A percentile compares a stretch with the other conserved stretches of the same genome.
phyloP scores from a whole-genome alignment of 2,797 vertebrate species.

The Distichodus sexfasciatus region DNA sequence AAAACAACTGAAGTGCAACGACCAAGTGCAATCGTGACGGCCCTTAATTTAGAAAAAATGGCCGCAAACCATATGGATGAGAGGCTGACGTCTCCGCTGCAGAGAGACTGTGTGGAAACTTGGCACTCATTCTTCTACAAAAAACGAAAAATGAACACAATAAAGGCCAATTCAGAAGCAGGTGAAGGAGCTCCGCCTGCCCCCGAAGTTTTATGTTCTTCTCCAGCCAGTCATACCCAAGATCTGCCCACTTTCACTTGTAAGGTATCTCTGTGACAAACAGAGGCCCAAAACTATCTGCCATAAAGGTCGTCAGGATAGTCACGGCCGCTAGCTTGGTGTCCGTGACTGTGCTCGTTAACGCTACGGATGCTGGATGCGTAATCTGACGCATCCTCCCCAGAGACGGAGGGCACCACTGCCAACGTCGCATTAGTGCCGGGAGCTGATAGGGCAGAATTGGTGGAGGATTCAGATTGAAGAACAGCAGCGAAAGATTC shows the following conservation, averaged over 20 bases:
- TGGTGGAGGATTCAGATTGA: constrained; percentile 31
- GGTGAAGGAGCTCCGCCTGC: constrained; percentile 31
- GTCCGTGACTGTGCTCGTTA: constrained; percentile 40
- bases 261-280: not conserved
- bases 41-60: constrained; percentile 42
- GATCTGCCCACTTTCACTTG: constrained; percentile 21
- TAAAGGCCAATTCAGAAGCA: constrained; percentile 60
- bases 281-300: constrained; percentile 66
- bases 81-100: constrained; percentile 17
- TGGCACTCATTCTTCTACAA: constrained; percentile 66
- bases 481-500: constrained; percentile 34
- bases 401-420: constrained; percentile 27
- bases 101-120: constrained; percentile 54
- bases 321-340: constrained; percentile 47
- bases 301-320: constrained; percentile 71
- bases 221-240: constrained; percentile 28
- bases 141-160: too few species aligned
- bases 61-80: constrained; percentile 29
- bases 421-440: not conserved
- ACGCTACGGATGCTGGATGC: constrained; percentile 45
- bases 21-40: constrained; percentile 51
- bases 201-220: constrained; percentile 4
- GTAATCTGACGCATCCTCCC: constrained; percentile 63
- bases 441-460: not conserved
- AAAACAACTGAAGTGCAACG: constrained; percentile 59